Evolutionary conservation across 2,888 invertebrate species (phyloP).

Genomic region (Timandra comae): DNA sequence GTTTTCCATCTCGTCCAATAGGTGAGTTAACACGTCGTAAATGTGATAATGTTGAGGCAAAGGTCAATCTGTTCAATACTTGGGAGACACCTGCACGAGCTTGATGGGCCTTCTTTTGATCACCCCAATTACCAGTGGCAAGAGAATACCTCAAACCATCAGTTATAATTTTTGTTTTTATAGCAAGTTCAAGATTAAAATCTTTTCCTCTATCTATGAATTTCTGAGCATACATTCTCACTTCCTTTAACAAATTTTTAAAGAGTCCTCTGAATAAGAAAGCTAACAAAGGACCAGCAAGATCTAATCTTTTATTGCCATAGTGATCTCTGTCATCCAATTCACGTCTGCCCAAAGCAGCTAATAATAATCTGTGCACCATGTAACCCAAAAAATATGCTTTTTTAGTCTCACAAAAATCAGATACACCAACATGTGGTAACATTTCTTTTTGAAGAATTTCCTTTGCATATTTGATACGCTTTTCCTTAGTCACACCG

Average conservation of each 20-base stretch:
- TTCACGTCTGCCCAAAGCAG: constrained; percentile 96
- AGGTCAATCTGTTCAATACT: constrained; percentile 98
- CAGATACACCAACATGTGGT: constrained; percentile 99
- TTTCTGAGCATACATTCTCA: constrained; percentile 98
- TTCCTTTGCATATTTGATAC: constrained; percentile 99
- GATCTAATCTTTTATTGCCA: constrained; percentile 97
- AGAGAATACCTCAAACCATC: constrained; percentile 98
- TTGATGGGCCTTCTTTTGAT: constrained; percentile 99
- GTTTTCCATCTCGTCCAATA: constrained; percentile 98
- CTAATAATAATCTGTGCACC: constrained; percentile 97
- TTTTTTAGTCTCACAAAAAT: constrained; percentile 99
- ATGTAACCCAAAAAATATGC: constrained; percentile 99
- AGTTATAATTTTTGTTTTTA: constrained; percentile 98
- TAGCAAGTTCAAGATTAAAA: constrained; percentile 96
- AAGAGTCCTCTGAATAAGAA: constrained; percentile 98
- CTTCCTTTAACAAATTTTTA: constrained; percentile 97
- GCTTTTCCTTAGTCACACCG: constrained; percentile 98
- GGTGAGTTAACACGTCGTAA: constrained; percentile 98
- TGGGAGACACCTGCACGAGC: constrained; percentile 97
- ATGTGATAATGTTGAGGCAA: constrained; percentile 99
- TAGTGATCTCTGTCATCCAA: constrained; percentile 99
- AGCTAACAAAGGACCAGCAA: constrained; percentile 97
- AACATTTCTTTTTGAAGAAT: constrained; percentile 99
- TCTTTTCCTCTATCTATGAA: constrained; percentile 99
- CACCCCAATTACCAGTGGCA: constrained; percentile 99